Conservation (phyloP, 2,888 invertebrate genomes). For the Dorcus hopei region DNA sequence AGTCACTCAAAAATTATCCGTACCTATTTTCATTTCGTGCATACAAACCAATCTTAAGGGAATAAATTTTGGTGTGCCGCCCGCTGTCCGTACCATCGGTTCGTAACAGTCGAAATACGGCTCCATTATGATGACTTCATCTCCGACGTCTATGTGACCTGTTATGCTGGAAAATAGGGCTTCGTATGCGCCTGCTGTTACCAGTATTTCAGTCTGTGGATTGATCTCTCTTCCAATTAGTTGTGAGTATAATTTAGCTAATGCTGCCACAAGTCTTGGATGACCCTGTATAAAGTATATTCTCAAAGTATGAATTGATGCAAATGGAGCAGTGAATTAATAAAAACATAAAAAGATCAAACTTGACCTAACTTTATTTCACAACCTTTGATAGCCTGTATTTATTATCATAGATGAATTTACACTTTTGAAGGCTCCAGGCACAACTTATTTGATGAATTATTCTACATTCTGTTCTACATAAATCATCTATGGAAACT, state of each 20-base stretch:
- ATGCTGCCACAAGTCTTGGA: slow-evolving; percentile 78
- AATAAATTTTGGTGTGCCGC: slow-evolving; percentile 83
- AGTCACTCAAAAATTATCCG: background rate
- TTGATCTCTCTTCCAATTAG: slow-evolving; percentile 75
- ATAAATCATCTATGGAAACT: too few relatives aligned
- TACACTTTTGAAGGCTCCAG: background rate
- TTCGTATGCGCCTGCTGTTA: slow-evolving; percentile 93
- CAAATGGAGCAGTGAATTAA: too few relatives aligned
- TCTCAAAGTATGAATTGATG: too few relatives aligned
- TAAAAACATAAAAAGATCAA: slow-evolving; percentile 4
- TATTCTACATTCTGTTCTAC: too few relatives aligned
- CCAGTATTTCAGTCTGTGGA: slow-evolving; percentile 79
- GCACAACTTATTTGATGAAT: too few relatives aligned
- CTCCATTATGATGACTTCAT: slow-evolving; percentile 95
- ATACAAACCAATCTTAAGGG: slow-evolving; percentile 74
- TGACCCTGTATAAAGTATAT: slow-evolving; percentile 70
- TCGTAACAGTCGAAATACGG: slow-evolving; percentile 98
- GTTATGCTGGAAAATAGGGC: slow-evolving; percentile 80
- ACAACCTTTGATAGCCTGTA: background rate
- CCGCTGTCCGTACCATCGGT: slow-evolving; percentile 87
- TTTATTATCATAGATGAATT: too few relatives aligned
- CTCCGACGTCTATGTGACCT: slow-evolving; percentile 82
- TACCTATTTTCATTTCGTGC: background rate
- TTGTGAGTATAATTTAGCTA: slow-evolving; percentile 82
- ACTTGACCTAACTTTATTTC: slow-evolving; percentile 8